Evolutionary conservation across 2,113 vertebrate species (phyloP).

Genomic region (Sinocyclocheilus anshuiensis): DNA sequence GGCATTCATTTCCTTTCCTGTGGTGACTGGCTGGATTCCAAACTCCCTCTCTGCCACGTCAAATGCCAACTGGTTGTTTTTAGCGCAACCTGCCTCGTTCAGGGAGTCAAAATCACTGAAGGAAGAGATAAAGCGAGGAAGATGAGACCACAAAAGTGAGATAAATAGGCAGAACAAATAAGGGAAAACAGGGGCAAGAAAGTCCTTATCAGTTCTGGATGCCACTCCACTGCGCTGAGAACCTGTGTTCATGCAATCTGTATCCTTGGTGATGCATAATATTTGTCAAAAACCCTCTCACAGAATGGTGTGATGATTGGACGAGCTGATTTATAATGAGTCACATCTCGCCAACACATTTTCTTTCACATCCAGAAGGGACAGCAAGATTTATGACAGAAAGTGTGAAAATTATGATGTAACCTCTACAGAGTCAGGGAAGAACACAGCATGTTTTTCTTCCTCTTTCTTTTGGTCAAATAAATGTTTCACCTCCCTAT

Average conservation of each 20-base stretch:
- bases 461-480: too few species aligned
- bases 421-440: too few species aligned
- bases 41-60: slow-evolving; percentile 88
- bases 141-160: background rate
- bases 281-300: background rate
- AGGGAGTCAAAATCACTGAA: slow-evolving; percentile 83
- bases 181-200: background rate
- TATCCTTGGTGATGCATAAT: slow-evolving; percentile 19
- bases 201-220: background rate
- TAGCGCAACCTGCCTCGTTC: slow-evolving; percentile 79
- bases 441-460: too few species aligned
- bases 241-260: background rate
- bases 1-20: slow-evolving; percentile 84
- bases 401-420: too few species aligned
- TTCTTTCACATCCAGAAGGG: background rate
- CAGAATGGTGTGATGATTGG: background rate
- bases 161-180: background rate
- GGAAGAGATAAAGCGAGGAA: background rate
- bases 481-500: too few species aligned
- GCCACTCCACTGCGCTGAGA: background rate
- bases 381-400: background rate
- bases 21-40: slow-evolving; percentile 88
- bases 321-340: background rate
- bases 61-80: slow-evolving; percentile 92
- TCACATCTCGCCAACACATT: slow-evolving; percentile 1